Base-by-base conservation (phyloP, 2,113 vertebrate species). In the Uropsilus gracilis region DNA sequence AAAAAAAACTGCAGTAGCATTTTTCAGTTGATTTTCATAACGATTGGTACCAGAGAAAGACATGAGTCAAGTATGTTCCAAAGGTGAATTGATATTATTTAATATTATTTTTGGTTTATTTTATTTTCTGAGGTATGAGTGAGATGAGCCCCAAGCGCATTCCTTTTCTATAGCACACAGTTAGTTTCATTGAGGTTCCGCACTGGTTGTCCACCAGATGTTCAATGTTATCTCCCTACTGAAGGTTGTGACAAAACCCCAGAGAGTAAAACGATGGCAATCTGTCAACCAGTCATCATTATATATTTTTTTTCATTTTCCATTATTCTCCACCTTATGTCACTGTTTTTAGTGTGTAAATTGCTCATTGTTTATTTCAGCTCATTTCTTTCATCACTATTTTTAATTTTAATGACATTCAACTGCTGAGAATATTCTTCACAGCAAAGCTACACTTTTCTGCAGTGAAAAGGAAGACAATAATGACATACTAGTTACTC, bases 251-350 rank as follows among this genome's bases (percentile, higher is more conserved):
- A 98, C 97, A 98, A 98, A 98, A 83, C 97, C 98, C 96, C 32
- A 0, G 98, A 98, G 98, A 98, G 39, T 18, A 98, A 98, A 98
- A 98, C 80, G 95, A 98, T 53, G 95, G 96, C 97, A 98, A 98
- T 98, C 97, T 98, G 98, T 98, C 98, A 98, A 26, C 86, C 48
- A 98, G 90, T 91, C 98, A 97, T 98, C 93, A 97, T 97, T 82
- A 82, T 91, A 30, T 69, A 64, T 78, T 96, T 97, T 97, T 97
- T 89, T 90, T 46, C 18, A 83, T 95, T 97, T 98, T 98, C 98
- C 96, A 98, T 98, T 98, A 98, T 98, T 98, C 96, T 84, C 63
- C 66, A 97, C 98, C 98, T 98, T 98, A 98, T 98, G 98, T 95
- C 96, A 98, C 94, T 98, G 97, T 97, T 98, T 98, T 97, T 85